These are phyloP conservation scores for Merodon equestris DNA, from an alignment of 2,888 invertebrate species.

Conservation along the genomic window DNA sequence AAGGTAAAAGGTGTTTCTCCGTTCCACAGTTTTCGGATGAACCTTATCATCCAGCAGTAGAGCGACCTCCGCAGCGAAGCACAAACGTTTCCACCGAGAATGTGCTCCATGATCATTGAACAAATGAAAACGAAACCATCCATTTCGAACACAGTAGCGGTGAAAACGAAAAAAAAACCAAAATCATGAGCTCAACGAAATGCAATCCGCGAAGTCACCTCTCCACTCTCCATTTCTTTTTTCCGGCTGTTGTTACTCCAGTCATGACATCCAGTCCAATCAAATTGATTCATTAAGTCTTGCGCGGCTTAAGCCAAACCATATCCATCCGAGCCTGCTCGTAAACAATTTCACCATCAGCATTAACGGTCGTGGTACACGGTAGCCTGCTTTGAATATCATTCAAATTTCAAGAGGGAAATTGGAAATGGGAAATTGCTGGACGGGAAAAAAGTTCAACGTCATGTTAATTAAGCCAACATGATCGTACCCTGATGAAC, in stretches of 20 bases:
- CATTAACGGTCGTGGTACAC: neutral
- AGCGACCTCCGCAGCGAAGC: too few species aligned
- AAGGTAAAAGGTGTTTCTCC: neutral
- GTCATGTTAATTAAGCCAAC: conserved; percentile 64
- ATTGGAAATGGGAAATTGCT: conserved; percentile 37
- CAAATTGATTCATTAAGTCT: conserved; percentile 56
- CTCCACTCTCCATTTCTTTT: conserved; percentile 10
- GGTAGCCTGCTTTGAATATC: neutral
- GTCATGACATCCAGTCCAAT: conserved; percentile 50
- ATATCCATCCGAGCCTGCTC: conserved; percentile 16
- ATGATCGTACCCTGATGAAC: conserved; percentile 67
- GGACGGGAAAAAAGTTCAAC: conserved; percentile 39
- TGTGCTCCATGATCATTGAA: conserved; percentile 13
- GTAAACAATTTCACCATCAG: neutral
- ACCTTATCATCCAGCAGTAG: too few species aligned
- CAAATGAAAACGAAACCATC: conserved; percentile 46
- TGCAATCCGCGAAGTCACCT: conserved; percentile 3
- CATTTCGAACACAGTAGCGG: too few species aligned
- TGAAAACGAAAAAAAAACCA: conserved; percentile 5
- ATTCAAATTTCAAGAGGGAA: conserved; percentile 48
- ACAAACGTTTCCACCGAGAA: conserved; percentile 1
- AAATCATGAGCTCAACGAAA: conserved; percentile 6
- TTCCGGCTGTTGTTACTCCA: conserved; percentile 25
- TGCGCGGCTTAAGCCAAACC: conserved; percentile 1
- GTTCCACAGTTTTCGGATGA: too few species aligned